phyloP scores from a whole-genome alignment of 2,113 vertebrate species.

The Nettapus auritus region DNA sequence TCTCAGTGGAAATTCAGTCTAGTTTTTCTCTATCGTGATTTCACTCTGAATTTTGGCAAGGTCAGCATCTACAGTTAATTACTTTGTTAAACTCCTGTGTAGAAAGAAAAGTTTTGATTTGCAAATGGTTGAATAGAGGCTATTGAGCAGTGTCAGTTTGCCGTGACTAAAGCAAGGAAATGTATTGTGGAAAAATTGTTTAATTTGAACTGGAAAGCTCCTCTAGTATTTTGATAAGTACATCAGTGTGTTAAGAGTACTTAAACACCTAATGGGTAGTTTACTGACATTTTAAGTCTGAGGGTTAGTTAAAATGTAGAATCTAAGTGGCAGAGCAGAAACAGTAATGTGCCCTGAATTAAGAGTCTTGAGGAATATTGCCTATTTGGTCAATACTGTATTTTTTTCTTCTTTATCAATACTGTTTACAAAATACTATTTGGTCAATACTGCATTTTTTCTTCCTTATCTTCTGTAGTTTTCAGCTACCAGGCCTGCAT shows the following conservation, averaged over 20 bases:
- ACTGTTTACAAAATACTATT: background rate
- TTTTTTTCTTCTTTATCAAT: background rate
- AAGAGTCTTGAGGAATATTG: background rate
- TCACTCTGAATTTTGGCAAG: background rate
- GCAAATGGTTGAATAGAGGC: background rate
- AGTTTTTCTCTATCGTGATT: background rate
- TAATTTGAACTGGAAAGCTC: background rate
- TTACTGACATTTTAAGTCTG: background rate
- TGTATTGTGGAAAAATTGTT: background rate
- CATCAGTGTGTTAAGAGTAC: background rate
- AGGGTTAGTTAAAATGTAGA: background rate
- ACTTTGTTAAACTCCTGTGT: background rate
- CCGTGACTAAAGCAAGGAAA: too few relatives aligned
- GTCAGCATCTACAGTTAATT: background rate
- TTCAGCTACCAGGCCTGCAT: background rate
- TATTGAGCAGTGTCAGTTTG: background rate
- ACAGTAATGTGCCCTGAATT: fast-evolving
- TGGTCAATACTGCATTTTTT: background rate
- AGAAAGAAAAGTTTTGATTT: background rate
- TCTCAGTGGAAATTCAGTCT: background rate
- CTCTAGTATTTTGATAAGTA: background rate
- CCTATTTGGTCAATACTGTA: background rate
- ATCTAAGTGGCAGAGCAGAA: fast-evolving
- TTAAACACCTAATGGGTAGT: background rate
- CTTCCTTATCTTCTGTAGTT: too few relatives aligned